These are phyloP conservation scores for Lynx canadensis DNA, from an alignment of 2,113 vertebrate species.

Conservation along the genomic window DNA sequence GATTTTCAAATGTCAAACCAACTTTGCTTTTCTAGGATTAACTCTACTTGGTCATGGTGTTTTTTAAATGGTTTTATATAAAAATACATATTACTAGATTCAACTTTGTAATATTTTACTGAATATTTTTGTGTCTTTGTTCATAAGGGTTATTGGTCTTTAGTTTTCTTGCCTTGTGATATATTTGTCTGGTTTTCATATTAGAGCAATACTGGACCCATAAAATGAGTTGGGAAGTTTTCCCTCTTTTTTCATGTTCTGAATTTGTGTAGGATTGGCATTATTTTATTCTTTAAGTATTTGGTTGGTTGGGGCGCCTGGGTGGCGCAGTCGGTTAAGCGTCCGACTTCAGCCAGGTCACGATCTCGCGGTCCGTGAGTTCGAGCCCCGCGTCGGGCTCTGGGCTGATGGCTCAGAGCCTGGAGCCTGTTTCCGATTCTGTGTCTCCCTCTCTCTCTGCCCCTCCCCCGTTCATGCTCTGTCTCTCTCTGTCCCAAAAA, in stretches of 20 bases:
- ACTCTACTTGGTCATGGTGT: neutral
- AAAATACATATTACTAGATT: neutral
- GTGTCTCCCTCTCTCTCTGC: too few relatives aligned
- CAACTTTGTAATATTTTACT: neutral
- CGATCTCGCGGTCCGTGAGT: too few relatives aligned
- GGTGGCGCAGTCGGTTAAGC: too few relatives aligned
- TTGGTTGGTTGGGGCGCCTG: neutral
- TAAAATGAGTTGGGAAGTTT: neutral
- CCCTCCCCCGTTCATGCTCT: too few relatives aligned
- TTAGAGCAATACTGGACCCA: neutral
- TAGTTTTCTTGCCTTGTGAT: neutral
- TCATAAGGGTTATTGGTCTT: neutral
- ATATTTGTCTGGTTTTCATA: neutral
- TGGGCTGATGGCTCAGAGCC: too few relatives aligned
- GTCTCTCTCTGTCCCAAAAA: too few relatives aligned
- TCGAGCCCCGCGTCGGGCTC: too few relatives aligned
- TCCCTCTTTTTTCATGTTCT: neutral
- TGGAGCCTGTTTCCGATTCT: too few relatives aligned
- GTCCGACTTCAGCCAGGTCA: too few relatives aligned
- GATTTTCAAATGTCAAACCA: neutral
- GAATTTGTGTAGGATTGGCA: neutral
- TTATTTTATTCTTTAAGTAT: neutral
- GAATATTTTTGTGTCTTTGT: neutral
- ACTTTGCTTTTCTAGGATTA: neutral
- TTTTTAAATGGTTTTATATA: neutral